Base-by-base conservation (phyloP, 1,140 invertebrate genomes). In the Anagrus nilaparvatae region DNA sequence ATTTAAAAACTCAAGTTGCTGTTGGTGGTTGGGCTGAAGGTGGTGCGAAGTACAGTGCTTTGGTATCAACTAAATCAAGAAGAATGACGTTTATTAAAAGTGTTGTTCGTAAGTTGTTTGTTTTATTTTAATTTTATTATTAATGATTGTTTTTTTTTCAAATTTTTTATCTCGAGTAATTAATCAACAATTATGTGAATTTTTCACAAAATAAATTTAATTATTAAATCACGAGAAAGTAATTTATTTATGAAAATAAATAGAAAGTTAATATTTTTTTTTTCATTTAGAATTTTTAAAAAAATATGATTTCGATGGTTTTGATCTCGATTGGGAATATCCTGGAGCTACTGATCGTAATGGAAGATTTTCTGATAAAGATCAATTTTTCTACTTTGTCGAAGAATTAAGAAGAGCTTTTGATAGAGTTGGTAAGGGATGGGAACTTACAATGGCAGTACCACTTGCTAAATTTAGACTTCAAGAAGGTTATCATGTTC, bases 21-120 rank as follows among this genome's bases (percentile, higher is more conserved):
- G 82, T 93, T 1, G 87, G 87, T 0, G 87, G 87, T 3, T 91
- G 87, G 87, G 87, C 78, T 1, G 87, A 91, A 57, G 87, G 87
- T 21, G 86, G 87, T 10, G 73, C 75, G 39, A 90, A 91, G 56
- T 91, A 90, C 60, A 90, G 87, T 0, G 70, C 75, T 16, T 77
- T 91, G 70, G 84, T 86, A 0, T 70, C 77, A 0, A 67, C 77
- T 13, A 79, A 83, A 37, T 63, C 72, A 13, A 71, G 75, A 20
- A 71, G 87, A 28, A 71, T 76, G 42, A 68, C 73, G 2, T 90
- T 93, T 57, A 80, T 90, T 32, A 69, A 63, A 36, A 86, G 83
- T 53, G 74, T 86, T 27, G 76, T 88, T 32, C 70, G 83, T 84
- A 49, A 75, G 75, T 61, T 1, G 17, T n/a, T 24, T 23, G 18